Base-by-base conservation (phyloP, 1,140 invertebrate species). In the Himalopsyche phryganea region DNA sequence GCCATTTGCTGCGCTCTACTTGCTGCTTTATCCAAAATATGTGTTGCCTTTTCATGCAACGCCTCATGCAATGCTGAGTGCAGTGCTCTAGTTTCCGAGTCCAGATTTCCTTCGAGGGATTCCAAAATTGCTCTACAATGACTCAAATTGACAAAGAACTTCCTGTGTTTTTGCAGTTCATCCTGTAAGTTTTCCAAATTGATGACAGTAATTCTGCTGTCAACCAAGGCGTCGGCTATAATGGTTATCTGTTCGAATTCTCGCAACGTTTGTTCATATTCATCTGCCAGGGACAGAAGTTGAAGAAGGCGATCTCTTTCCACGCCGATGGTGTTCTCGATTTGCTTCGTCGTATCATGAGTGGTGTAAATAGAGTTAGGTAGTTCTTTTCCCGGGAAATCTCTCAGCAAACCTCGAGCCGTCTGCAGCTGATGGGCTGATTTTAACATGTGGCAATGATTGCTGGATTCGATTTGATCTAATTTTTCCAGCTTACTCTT, bases 161-260 rank as follows among this genome's bases (percentile, higher is more conserved):
- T 91, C 38, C 90, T 80, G 67, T 92, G 89, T 67, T 91, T 93
- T 63, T 92, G 89, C 73, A 93, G 89, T 75, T 92, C 91, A 66
- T 92, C 88, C 65, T 90, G 87, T 7, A 93, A 72, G 65, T 91
- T 86, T 64, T 87, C 83, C 50, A 91, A 74, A 62, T 85, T 85
- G 35, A 78, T 82, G 1, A 90, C 89, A 1, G 83, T 82, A 20
- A 92, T 85, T 13, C 86, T 85, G 65, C 83, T 85, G 40, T 89
- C 85, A 2, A 92, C 75, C 19, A 92, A 70, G 42, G 85, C 84
- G 69, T 92, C 87, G 2, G 91, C 90, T 2, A 92, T 81, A 23
- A 90, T 84, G 1, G 87, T 90, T 17, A 93, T 92, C 67, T 92
- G 87, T 1, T 82, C 83, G 63, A 94, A 91, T 71, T 93, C 90